Conservation (phyloP, 1,140 invertebrate species). For the Drosophila kikkawai region DNA sequence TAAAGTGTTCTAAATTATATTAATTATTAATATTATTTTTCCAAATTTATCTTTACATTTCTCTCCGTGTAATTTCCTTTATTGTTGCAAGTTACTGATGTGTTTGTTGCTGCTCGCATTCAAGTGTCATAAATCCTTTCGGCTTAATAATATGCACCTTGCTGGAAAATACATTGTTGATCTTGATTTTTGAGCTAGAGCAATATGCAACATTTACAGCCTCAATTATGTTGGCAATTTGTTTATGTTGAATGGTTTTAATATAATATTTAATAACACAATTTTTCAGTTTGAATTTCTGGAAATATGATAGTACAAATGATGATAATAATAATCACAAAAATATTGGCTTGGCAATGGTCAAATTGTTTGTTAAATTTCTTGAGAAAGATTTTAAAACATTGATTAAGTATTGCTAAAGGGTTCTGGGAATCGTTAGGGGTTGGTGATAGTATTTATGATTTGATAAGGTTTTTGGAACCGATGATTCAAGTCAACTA, state of each 20-base stretch:
- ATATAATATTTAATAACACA: background rate
- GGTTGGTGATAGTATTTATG: background rate
- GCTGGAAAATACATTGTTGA: slow-evolving; percentile 8
- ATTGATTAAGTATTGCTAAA: slow-evolving; percentile 2
- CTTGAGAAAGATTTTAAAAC: slow-evolving; percentile 8
- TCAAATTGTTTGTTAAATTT: slow-evolving; percentile 1
- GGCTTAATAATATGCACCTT: slow-evolving; percentile 79
- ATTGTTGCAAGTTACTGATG: slow-evolving; percentile 25
- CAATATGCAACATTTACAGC: slow-evolving; percentile 16
- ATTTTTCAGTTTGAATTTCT: background rate
- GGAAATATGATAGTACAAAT: background rate
- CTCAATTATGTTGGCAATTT: slow-evolving; percentile 35
- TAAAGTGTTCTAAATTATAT: background rate
- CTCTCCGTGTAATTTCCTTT: slow-evolving; percentile 21
- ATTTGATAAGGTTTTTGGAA: slow-evolving; percentile 34
- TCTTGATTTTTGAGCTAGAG: slow-evolving; percentile 7
- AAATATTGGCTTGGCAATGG: background rate
- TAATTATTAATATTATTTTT: background rate
- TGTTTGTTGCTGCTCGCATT: slow-evolving; percentile 57
- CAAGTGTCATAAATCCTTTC: slow-evolving; percentile 79
- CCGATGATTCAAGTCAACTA: background rate
- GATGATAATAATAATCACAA: slow-evolving; percentile 6
- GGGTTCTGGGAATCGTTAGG: slow-evolving; percentile 18
- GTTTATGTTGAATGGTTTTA: slow-evolving; percentile 2
- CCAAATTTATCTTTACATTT: background rate